These are phyloP conservation scores for Tapirus terrestris DNA, from an alignment of 2,113 vertebrate genomes.

Conservation along the genomic window DNA sequence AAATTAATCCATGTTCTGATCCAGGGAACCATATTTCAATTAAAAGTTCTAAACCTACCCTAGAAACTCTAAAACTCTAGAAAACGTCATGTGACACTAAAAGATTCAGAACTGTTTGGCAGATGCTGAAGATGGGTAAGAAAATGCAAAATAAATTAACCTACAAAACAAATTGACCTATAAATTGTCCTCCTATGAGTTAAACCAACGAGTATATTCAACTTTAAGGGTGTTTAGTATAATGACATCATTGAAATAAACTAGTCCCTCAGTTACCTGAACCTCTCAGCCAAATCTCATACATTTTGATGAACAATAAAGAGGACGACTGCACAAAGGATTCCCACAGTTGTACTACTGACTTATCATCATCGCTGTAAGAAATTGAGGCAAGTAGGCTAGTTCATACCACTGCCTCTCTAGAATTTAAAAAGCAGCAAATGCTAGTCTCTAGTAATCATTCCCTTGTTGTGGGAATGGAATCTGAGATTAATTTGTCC, in stretches of 20 bases:
- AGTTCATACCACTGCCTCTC: background rate
- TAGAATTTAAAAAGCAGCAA: background rate
- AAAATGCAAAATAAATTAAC: conserved; percentile 3
- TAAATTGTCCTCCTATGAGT: background rate
- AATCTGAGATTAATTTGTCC: background rate
- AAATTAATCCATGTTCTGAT: background rate
- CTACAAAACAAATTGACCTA: background rate
- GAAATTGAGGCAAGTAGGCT: background rate
- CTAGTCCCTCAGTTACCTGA: background rate
- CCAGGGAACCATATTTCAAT: background rate
- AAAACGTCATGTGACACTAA: background rate
- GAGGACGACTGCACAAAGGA: background rate
- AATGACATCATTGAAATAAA: background rate
- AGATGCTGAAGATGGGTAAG: background rate
- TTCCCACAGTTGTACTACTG: background rate
- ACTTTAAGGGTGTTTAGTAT: background rate
- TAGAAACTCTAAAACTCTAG: background rate
- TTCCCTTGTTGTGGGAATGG: background rate
- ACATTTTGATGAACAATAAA: background rate
- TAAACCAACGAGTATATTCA: background rate
- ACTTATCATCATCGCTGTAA: background rate
- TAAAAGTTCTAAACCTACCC: background rate
- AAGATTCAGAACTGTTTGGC: background rate
- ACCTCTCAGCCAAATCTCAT: background rate
- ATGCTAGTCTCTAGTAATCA: background rate